phyloP scores from a whole-genome alignment of 2,797 vertebrate genomes.

The Enteromius fasciolatus region DNA sequence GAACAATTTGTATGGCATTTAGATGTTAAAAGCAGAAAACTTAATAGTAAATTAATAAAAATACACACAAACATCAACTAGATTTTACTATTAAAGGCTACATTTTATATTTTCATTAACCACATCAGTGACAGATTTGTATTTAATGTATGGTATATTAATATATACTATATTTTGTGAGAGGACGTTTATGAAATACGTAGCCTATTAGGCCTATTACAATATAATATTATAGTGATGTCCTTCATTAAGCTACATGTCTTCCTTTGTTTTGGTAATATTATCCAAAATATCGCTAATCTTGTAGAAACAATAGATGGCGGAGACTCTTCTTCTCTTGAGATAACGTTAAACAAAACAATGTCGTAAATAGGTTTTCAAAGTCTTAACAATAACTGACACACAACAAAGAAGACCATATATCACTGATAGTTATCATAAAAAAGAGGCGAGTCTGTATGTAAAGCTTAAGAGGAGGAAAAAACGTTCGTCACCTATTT shows the following conservation, averaged over 20 bases:
- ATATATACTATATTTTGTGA: background rate
- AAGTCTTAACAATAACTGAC: background rate
- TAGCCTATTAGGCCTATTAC: background rate
- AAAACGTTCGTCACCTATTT: background rate
- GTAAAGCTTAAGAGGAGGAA: background rate
- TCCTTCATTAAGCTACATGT: background rate
- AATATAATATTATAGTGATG: background rate
- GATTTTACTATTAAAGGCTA: background rate
- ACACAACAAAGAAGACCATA: background rate
- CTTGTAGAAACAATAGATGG: background rate
- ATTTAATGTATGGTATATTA: background rate
- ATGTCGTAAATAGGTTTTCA: background rate
- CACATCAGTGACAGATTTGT: background rate
- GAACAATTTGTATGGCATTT: background rate
- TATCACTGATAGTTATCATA: background rate
- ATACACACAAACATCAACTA: too few species aligned
- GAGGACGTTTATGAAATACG: background rate
- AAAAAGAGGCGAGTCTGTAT: background rate
- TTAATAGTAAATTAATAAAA: background rate
- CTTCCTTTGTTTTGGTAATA: background rate
- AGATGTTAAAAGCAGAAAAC: background rate
- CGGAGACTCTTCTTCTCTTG: background rate
- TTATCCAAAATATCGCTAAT: background rate
- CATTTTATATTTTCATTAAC: background rate
- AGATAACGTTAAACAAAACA: background rate